Base-by-base conservation (phyloP, 1,140 invertebrate species). In the Bradynema listronoti region DNA sequence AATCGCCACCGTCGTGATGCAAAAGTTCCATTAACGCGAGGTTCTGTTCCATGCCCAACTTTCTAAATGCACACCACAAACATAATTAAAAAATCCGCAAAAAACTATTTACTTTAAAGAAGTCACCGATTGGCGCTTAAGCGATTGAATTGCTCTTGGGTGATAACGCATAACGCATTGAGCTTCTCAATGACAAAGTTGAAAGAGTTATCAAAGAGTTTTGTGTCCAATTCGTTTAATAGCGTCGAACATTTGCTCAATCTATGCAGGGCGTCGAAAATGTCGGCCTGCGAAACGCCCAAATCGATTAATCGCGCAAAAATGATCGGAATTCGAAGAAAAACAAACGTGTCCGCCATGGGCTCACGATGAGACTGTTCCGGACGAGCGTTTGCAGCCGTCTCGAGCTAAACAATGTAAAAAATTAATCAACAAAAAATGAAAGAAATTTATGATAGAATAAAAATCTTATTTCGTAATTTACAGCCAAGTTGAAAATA, bases 341-440 rank as follows among this genome's bases (percentile, higher is more conserved):
- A 63, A 16, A 63, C 61, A 47, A 63, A 63, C 11, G 65, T 50
- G 7, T 63, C 61, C 0, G 61, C 61, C 16, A 63, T 34, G 0
- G 61, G 59, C 34, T 63, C 61, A 14, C 61, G 45, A 19, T 63
- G 59, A 7, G 59, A 47, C 19, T 62, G 59, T 14, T 61, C 59
- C n/a, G 53, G 30, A 22, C 25, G 29, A 24, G 27, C 24, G n/a
- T n/a, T n/a, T 5, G 57, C 50, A 41, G 42, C 43, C 30, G 63
- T 46, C 25, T 64, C n/a, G 27, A 64, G 7, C 32, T 63, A 16
- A 51, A 34, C n/a, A n/a, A n/a, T n/a, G n/a, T n/a, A n/a, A n/a
- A n/a, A n/a, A n/a, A n/a, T n/a, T n/a, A n/a, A n/a, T n/a, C n/a
- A n/a, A n/a, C n/a, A n/a, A n/a, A n/a, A n/a, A n/a, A n/a, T n/a